These are phyloP conservation scores for Drosophila funebris DNA, from an alignment of 1,140 invertebrate genomes.

Conservation along the genomic window DNA sequence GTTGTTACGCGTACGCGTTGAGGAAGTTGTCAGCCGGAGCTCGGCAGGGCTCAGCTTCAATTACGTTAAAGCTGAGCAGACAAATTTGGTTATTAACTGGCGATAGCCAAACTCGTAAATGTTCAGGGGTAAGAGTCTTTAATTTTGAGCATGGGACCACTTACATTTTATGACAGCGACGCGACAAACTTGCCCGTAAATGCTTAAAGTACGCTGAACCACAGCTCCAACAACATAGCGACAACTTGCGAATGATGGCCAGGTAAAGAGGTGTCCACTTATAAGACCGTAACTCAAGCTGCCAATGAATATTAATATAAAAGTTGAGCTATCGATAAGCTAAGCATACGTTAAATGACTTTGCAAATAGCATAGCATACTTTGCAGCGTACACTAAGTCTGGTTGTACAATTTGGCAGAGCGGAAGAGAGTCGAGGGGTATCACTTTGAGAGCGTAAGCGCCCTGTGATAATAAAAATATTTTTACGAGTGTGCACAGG, in stretches of 20 bases:
- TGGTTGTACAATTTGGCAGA: background rate
- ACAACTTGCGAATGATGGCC: background rate
- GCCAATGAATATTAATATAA: constrained; percentile 12
- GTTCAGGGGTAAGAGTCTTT: background rate
- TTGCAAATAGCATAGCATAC: constrained; percentile 35
- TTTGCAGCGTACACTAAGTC: constrained; percentile 30
- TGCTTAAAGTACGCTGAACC: constrained; percentile 7
- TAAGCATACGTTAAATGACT: constrained; percentile 14
- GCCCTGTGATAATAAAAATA: constrained; percentile 67
- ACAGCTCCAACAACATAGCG: background rate
- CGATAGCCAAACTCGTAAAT: constrained; percentile 49
- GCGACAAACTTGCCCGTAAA: constrained; percentile 59
- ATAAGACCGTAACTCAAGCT: background rate
- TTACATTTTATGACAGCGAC: constrained; percentile 59
- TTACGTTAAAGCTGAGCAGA: constrained; percentile 58
- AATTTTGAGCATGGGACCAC: constrained; percentile 36
- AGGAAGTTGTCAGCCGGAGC: background rate
- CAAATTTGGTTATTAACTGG: constrained; percentile 75
- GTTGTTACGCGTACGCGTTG: background rate
- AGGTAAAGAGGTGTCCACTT: constrained; percentile 11
- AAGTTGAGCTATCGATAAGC: constrained; percentile 28
- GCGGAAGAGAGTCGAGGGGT: background rate
- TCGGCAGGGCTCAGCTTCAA: constrained; percentile 14
- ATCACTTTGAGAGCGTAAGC: background rate
- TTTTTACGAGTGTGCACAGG: constrained; percentile 72